Evolutionary conservation across 1,140 invertebrate genomes (phyloP).

Genomic region (Venustaconcha ellipsiformis): DNA sequence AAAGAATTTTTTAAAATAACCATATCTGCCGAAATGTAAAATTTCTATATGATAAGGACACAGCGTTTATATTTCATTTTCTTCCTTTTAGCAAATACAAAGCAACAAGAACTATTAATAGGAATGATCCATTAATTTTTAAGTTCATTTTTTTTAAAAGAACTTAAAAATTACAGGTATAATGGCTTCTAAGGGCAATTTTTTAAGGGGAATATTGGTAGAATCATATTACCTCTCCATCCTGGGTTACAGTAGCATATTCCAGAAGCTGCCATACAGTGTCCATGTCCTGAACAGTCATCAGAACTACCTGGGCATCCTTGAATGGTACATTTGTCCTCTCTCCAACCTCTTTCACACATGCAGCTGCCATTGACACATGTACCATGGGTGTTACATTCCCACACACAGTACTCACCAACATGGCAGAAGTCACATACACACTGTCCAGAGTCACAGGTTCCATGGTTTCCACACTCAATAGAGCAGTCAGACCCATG

Average conservation of each 20-base stretch:
- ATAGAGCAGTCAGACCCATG: slow-evolving; percentile 49
- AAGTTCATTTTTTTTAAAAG: too few relatives aligned
- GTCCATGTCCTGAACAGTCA: slow-evolving; percentile 52
- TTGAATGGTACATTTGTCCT: slow-evolving; percentile 43
- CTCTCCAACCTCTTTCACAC: slow-evolving; percentile 49
- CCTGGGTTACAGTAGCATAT: slow-evolving; percentile 54
- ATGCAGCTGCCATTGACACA: slow-evolving; percentile 42
- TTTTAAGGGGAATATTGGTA: too few relatives aligned
- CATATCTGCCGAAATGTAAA: too few relatives aligned
- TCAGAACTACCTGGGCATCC: slow-evolving; percentile 40
- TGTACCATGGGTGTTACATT: slow-evolving; percentile 51
- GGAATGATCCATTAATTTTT: too few relatives aligned
- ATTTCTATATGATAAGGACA: too few relatives aligned
- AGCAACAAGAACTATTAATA: too few relatives aligned
- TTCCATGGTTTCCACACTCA: slow-evolving; percentile 47
- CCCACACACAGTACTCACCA: slow-evolving; percentile 50
- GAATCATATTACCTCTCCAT: slow-evolving; percentile 47
- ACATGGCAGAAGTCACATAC: slow-evolving; percentile 51
- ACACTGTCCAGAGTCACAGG: slow-evolving; percentile 46
- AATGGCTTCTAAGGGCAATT: too few relatives aligned
- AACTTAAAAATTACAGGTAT: too few relatives aligned
- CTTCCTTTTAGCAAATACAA: too few relatives aligned
- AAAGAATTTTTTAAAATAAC: too few relatives aligned
- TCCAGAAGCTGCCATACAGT: slow-evolving; percentile 47
- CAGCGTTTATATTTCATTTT: too few relatives aligned